A percentile compares a stretch with the other conserved stretches of the same genome.
These are phyloP conservation scores for Eupeodes luniger DNA, from an alignment of 2,888 invertebrate genomes.

Conservation along the genomic window DNA sequence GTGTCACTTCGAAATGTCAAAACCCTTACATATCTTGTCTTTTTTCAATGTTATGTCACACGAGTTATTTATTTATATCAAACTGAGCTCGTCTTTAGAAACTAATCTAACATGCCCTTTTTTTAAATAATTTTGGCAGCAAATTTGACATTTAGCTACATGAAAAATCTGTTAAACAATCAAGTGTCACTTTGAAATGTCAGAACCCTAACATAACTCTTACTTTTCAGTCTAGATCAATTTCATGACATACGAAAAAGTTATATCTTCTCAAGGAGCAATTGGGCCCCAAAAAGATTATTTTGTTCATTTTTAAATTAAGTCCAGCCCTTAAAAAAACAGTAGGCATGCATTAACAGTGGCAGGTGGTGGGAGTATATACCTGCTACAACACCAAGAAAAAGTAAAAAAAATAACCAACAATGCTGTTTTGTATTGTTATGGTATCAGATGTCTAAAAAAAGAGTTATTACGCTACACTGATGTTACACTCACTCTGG, in stretches of 20 bases:
- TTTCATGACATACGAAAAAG: background rate
- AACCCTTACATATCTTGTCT: too few species aligned
- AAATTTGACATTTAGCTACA: too few species aligned
- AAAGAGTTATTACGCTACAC: conserved; percentile 75
- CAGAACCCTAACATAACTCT: too few species aligned
- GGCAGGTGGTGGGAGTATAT: conserved; percentile 68
- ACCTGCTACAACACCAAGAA: conserved; percentile 3
- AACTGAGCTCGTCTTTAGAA: too few species aligned
- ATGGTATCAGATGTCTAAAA: conserved; percentile 74
- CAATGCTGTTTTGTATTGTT: conserved; percentile 59
- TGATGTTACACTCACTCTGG: conserved; percentile 59
- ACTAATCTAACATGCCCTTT: too few species aligned
- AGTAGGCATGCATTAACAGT: conserved; percentile 49
- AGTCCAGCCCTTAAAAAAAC: background rate
- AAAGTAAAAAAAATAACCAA: background rate
- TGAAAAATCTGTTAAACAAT: too few species aligned
- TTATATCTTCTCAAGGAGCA: too few species aligned
- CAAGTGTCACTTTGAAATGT: too few species aligned
- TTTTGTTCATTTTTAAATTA: background rate
- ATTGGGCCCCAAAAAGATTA: background rate
- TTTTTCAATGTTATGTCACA: too few species aligned
- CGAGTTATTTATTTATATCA: too few species aligned
- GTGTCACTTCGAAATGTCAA: too few species aligned
- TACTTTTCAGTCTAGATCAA: background rate
- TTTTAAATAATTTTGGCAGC: too few species aligned